phyloP scores from a whole-genome alignment of 1,140 invertebrate species.

The Drosophila ironensis region DNA sequence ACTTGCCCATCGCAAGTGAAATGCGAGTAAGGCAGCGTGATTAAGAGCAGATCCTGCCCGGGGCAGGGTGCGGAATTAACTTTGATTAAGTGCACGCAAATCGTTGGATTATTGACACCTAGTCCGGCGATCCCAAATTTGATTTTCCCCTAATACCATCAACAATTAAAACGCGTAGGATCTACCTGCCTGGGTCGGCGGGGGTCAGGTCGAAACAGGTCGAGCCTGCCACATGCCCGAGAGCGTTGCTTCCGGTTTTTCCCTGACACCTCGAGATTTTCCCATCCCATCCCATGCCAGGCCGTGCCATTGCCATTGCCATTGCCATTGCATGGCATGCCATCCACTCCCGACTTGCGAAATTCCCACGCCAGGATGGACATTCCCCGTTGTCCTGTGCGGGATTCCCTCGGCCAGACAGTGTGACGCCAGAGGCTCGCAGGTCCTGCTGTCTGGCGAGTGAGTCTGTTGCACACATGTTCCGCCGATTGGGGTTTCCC shows the following conservation, averaged over 20 bases:
- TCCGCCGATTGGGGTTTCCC: conserved; percentile 59
- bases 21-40: background rate
- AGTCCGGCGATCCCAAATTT: conserved; percentile 51
- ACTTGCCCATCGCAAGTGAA: conserved; percentile 22
- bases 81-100: conserved; percentile 73
- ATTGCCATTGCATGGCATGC: too few species aligned
- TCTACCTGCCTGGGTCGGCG: conserved; percentile 42
- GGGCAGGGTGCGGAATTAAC: conserved; percentile 52
- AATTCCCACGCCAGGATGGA: conserved; percentile 65
- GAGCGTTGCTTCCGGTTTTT: conserved; percentile 69
- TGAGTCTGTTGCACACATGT: conserved; percentile 71
- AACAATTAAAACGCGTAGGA: conserved; percentile 68
- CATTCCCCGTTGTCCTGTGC: conserved; percentile 54
- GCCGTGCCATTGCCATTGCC: too few species aligned
- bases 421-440: conserved; percentile 56
- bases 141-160: conserved; percentile 78
- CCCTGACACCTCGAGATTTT: conserved; percentile 61
- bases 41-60: background rate
- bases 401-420: conserved; percentile 74
- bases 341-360: conserved; percentile 32
- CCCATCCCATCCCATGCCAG: too few species aligned
- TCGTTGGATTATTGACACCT: conserved; percentile 76
- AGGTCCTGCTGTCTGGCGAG: background rate
- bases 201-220: background rate
- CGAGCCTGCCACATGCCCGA: conserved; percentile 45